Evolutionary conservation across 2,113 vertebrate species (phyloP).

Genomic region (Entomyzon cyanotis): DNA sequence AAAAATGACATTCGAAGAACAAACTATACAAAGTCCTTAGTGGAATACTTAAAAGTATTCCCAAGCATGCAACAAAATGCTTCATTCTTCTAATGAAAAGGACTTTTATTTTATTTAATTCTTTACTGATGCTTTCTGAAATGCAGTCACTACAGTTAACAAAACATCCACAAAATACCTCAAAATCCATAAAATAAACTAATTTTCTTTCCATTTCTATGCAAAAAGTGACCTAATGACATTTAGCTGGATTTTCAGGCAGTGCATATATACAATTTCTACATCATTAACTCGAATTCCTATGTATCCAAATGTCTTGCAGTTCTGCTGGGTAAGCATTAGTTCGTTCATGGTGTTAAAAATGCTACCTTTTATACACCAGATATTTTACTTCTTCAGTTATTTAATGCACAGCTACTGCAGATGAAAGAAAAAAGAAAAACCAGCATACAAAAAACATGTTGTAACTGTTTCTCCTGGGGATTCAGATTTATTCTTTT

Average conservation of each 20-base stretch:
- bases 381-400: constrained; percentile 26
- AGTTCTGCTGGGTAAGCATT: constrained; percentile 60
- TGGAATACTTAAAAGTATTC: background rate
- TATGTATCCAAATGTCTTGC: constrained; percentile 43
- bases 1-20: background rate
- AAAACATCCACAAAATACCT: constrained; percentile 27
- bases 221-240: constrained; percentile 41
- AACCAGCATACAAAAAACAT: background rate
- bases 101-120: constrained; percentile 22
- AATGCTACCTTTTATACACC: constrained; percentile 44
- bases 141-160: constrained; percentile 20
- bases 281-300: constrained; percentile 63
- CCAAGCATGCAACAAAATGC: background rate
- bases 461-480: background rate
- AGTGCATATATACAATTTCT: constrained; percentile 65
- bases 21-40: background rate
- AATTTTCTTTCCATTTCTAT: constrained; percentile 51
- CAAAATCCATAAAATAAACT: constrained; percentile 62
- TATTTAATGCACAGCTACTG: constrained; percentile 5
- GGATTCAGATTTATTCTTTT: background rate
- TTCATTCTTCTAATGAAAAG: constrained; percentile 19
- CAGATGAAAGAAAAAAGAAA: background rate
- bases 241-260: constrained; percentile 44
- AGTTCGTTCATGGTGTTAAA: constrained; percentile 42
- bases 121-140: constrained; percentile 42